These are phyloP conservation scores for Tolypeutes matacus DNA, from an alignment of 2,797 vertebrate species.

Conservation along the genomic window DNA sequence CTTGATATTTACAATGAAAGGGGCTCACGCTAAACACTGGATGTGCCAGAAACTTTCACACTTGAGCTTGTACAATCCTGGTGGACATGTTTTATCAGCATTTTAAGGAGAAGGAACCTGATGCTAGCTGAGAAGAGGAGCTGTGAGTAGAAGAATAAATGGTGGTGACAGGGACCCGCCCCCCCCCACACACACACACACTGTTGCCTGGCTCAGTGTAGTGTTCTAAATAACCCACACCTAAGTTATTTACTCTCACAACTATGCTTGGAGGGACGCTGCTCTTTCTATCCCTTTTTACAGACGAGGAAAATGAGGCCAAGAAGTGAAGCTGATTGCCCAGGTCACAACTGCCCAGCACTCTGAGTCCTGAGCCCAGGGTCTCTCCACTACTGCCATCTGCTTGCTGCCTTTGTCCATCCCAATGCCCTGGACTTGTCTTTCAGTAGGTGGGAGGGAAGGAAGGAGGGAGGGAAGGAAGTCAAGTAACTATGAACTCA, in stretches of 20 bases:
- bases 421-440: not conserved
- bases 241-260: not conserved
- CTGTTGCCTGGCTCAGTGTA: not conserved
- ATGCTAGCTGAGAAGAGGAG: not conserved
- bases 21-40: not conserved
- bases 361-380: not conserved
- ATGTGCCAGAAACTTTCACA: not conserved
- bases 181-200: too few species aligned
- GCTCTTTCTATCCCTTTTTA: not conserved
- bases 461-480: not conserved
- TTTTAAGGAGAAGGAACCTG: not conserved
- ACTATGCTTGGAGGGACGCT: not conserved
- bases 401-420: rapidly evolving
- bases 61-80: not conserved
- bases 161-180: rapidly evolving
- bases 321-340: not conserved
- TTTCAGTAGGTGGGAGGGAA: too few species aligned
- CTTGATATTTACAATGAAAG: not conserved
- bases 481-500: rapidly evolving
- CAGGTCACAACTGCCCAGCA: not conserved
- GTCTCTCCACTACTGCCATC: too few species aligned
- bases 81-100: not conserved
- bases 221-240: not conserved
- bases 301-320: not conserved
- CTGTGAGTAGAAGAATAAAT: not conserved